Evolutionary conservation across 2,113 vertebrate species (phyloP).

Genomic region (Thunnus thynnus): DNA sequence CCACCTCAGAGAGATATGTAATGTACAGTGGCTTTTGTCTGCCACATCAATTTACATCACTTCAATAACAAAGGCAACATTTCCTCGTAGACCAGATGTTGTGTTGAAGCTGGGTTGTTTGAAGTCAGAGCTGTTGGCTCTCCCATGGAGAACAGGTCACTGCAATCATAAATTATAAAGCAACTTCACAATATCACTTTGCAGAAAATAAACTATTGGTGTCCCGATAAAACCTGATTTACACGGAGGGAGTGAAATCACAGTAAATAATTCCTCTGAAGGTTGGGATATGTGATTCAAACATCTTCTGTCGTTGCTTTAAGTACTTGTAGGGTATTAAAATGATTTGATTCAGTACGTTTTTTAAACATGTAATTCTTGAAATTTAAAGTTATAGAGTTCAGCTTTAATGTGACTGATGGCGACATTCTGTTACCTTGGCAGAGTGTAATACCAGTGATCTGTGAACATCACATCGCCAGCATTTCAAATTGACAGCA

Average conservation of each 20-base stretch:
- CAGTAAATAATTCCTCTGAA: background rate
- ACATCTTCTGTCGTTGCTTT: background rate
- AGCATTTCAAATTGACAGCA: slow-evolving; percentile 29
- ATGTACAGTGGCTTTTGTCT: slow-evolving; percentile 74
- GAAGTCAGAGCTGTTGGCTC: slow-evolving; percentile 71
- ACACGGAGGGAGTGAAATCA: slow-evolving; percentile 19
- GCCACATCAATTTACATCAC: slow-evolving; percentile 77
- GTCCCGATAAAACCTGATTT: slow-evolving; percentile 24
- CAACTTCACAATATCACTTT: slow-evolving; percentile 44
- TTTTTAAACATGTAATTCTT: background rate
- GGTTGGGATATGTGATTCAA: slow-evolving; percentile 7
- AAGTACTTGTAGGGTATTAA: slow-evolving; percentile 3
- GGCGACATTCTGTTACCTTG: slow-evolving; percentile 24
- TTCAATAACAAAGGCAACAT: slow-evolving; percentile 78
- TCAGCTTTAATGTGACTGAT: slow-evolving; percentile 24
- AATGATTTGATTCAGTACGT: background rate
- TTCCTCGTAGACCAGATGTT: slow-evolving; percentile 75
- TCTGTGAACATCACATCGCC: slow-evolving; percentile 50
- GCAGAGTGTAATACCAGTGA: slow-evolving; percentile 28
- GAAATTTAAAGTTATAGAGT: slow-evolving; percentile 4
- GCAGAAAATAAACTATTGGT: slow-evolving; percentile 45
- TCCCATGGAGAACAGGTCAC: slow-evolving; percentile 67
- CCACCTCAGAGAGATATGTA: slow-evolving; percentile 54
- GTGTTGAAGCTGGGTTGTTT: slow-evolving; percentile 64
- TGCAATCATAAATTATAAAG: slow-evolving; percentile 72